A percentile compares a stretch with the other conserved stretches of the same genome.
Evolutionary conservation across 2,113 vertebrate species (phyloP).

Genomic region (Zootoca vivipara): DNA sequence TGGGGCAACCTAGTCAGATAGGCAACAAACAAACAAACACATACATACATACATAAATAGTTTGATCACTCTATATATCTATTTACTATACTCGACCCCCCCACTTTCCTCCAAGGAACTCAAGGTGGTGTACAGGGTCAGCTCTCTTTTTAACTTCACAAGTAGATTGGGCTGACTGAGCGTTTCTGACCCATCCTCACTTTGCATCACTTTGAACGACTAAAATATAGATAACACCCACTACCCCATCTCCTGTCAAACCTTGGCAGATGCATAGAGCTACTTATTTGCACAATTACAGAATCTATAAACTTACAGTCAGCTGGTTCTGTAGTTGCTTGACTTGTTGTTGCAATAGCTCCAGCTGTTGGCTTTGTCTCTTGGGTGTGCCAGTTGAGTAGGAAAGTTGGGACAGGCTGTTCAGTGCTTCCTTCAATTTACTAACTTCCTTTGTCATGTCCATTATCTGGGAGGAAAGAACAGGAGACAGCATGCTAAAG

Average conservation of each 20-base stretch:
- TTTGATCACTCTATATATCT: background rate
- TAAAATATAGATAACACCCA: too few relatives aligned
- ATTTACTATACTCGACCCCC: background rate
- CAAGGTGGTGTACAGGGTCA: background rate
- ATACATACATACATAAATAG: too few relatives aligned
- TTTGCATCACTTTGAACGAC: too few relatives aligned
- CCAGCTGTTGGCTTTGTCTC: slow-evolving; percentile 92
- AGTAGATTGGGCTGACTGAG: background rate
- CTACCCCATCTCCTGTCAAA: too few relatives aligned
- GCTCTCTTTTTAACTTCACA: background rate
- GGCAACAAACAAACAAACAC: too few relatives aligned
- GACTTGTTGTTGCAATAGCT: slow-evolving; percentile 90
- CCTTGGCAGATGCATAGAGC: background rate
- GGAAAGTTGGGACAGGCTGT: slow-evolving; percentile 96
- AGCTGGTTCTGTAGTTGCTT: slow-evolving; percentile 95
- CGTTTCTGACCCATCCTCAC: background rate
- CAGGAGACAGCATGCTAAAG: background rate
- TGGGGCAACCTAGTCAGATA: too few relatives aligned
- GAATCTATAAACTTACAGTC: slow-evolving; percentile 78
- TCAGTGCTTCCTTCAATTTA: slow-evolving; percentile 94
- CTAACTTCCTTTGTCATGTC: slow-evolving; percentile 94
- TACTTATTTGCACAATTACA: background rate
- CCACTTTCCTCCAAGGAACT: background rate
- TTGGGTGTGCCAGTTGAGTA: slow-evolving; percentile 87
- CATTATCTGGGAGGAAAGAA: slow-evolving; percentile 79